Conservation (phyloP, 2,113 vertebrate species). For the Campylorhamphus procurvoides region DNA sequence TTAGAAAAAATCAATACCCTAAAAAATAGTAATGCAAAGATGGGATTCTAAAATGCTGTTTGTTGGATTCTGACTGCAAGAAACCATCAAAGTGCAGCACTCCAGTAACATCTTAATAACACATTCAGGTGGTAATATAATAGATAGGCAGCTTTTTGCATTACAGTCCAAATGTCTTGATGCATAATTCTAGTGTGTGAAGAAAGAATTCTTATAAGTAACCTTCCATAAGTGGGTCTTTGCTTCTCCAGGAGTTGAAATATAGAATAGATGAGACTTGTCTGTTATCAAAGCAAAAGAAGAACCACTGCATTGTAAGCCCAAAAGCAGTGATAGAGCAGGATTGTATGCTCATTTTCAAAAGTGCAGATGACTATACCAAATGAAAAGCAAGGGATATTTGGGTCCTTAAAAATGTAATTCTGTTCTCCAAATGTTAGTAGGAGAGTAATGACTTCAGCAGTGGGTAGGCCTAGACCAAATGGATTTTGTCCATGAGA, state of each 20-base stretch:
- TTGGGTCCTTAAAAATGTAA: background rate
- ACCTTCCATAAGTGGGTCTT: conserved; percentile 53
- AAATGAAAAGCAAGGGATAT: background rate
- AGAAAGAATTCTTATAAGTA: background rate
- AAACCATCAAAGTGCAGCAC: conserved; percentile 72
- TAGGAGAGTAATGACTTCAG: background rate
- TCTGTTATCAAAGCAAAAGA: conserved; percentile 16
- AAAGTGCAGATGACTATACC: background rate
- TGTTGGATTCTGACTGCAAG: conserved; percentile 49
- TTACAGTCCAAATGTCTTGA: conserved; percentile 54
- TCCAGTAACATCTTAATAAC: conserved; percentile 70
- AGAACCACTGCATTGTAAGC: background rate
- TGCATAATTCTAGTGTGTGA: conserved; percentile 51
- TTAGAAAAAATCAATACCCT: conserved; percentile 72
- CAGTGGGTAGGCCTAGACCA: background rate
- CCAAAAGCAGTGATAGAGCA: background rate
- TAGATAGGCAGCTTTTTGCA: conserved; percentile 47
- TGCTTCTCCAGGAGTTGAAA: conserved; percentile 47
- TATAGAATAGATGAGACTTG: background rate
- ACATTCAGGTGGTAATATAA: conserved; percentile 50
- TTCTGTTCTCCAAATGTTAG: background rate
- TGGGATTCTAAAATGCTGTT: conserved; percentile 56
- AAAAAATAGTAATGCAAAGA: conserved; percentile 68
- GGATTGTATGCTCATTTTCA: background rate
- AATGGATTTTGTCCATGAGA: background rate